Evolutionary conservation across 2,113 vertebrate genomes (phyloP), one percentile per base, ranked within the genome.

Genomic region (Eptatretus burgeri): DNA sequence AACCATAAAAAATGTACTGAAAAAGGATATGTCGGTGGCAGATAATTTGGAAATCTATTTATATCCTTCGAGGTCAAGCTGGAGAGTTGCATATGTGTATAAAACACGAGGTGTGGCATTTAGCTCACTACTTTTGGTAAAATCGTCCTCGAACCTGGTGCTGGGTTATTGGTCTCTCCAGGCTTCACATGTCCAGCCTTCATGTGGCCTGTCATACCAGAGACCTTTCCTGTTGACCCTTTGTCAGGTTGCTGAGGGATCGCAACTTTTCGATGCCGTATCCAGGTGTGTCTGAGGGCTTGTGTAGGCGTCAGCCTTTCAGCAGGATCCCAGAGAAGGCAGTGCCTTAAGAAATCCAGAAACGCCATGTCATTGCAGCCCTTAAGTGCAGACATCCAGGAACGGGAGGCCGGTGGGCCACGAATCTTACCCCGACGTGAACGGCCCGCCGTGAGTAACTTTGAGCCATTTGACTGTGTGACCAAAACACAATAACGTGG

Each of bases 271-370:
- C 84, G 77, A 51, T 81, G 88, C 68, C 80, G 83, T 68, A 98
- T 78, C 89, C 89, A 98, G 11, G 83, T 81, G 72, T 96, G 91
- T 65, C 83, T 76, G 65, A 94, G 75, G 9, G 91, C 91, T 71
- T 91, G 83, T 68, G 75, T 75, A 0, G 91, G 89, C 2, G 84
- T 93, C 75, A 98, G 76, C 66, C 91, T 83, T 2, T 76, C 70
- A 1, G 79, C 69, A 10, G 91, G 84, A 63, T 98, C 91, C 91
- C 91, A 98, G 70, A 85, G 87, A 74, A 98, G 78, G 73, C 89
- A 98, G 64, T 81, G 81, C 71, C 89, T 91, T 65, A 98, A 74
- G 76, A 98, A 98, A 69, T 87, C 85, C 68, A 81, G 82, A 65
- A 98, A 93, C 67, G 82, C 71, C 69, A 79, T 76, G 68, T 98